These are phyloP conservation scores for Trematocara marginatum DNA, from an alignment of 2,113 vertebrate genomes.

Conservation along the genomic window DNA sequence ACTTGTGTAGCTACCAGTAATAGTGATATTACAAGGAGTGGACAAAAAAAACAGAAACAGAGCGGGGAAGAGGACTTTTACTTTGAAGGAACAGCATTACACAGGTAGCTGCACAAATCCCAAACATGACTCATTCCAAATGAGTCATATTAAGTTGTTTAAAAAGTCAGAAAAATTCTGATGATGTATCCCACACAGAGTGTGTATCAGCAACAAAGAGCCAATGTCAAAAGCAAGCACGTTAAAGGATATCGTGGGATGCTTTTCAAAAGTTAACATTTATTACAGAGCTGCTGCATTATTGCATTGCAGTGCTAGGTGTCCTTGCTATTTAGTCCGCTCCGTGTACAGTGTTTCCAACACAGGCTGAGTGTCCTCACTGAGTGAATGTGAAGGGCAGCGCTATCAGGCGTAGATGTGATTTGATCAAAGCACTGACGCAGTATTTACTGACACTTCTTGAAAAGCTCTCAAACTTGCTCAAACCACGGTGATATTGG, in stretches of 20 bases:
- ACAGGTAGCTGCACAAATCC: conserved; percentile 16
- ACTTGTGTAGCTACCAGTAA: conserved; percentile 2
- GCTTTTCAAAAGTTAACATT: not conserved
- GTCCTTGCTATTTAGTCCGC: not conserved
- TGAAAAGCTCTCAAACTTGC: not conserved
- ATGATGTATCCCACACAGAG: not conserved
- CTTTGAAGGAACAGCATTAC: not conserved
- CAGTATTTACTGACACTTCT: not conserved
- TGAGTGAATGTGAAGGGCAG: not conserved
- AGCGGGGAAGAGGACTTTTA: not conserved
- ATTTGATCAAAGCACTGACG: not conserved
- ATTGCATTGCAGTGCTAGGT: not conserved
- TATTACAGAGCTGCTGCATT: not conserved
- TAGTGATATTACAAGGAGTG: not conserved
- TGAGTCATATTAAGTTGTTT: conserved; percentile 29
- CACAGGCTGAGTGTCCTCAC: not conserved
- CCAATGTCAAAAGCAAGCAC: not conserved
- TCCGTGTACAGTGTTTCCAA: not conserved
- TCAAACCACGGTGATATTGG: not conserved
- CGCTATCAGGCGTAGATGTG: not conserved
- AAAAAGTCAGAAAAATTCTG: not conserved
- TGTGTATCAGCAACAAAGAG: conserved; percentile 3
- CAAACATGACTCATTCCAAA: conserved; percentile 24
- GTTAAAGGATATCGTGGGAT: not conserved
- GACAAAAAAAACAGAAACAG: not conserved